Evolutionary conservation across 2,888 invertebrate species (phyloP).

Genomic region (Epistrophe eligans): DNA sequence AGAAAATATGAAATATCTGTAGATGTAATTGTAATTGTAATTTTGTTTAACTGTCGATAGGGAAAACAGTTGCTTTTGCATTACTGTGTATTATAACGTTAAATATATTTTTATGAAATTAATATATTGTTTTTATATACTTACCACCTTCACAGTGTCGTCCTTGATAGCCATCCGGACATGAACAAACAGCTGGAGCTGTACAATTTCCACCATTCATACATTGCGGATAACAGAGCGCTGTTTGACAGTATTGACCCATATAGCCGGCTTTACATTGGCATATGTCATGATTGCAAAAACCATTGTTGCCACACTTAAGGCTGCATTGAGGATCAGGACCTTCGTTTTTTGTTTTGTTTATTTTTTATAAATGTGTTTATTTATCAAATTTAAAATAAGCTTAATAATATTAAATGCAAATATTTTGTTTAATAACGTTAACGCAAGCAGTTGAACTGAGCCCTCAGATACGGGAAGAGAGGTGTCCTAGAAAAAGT

Average conservation of each 20-base stretch:
- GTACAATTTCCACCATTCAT: conserved; percentile 97
- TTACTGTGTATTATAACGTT: conserved; percentile 48
- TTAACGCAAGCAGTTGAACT: conserved; percentile 49
- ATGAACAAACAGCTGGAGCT: conserved; percentile 94
- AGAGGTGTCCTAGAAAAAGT: conserved; percentile 11
- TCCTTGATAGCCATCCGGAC: conserved; percentile 95
- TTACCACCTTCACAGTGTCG: conserved; percentile 95
- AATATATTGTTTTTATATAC: conserved; percentile 71
- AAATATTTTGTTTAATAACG: conserved; percentile 20
- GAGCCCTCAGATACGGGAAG: conserved; percentile 42
- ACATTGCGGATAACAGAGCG: conserved; percentile 95
- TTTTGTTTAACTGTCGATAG: conserved; percentile 46
- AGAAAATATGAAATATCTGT: conserved; percentile 87
- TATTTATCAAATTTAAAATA: not conserved
- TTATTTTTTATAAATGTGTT: conserved; percentile 4
- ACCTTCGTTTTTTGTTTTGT: conserved; percentile 84
- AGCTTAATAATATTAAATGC: not conserved
- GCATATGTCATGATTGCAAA: conserved; percentile 93
- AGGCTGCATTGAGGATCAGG: conserved; percentile 95
- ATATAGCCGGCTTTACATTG: conserved; percentile 95
- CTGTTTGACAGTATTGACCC: conserved; percentile 95
- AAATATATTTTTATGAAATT: conserved; percentile 23
- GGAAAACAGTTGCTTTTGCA: conserved; percentile 40
- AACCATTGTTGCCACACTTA: conserved; percentile 93
- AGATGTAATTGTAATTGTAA: too few relatives aligned